Conservation (phyloP, 2,888 invertebrate genomes). For the Bedellia somnulentella region DNA sequence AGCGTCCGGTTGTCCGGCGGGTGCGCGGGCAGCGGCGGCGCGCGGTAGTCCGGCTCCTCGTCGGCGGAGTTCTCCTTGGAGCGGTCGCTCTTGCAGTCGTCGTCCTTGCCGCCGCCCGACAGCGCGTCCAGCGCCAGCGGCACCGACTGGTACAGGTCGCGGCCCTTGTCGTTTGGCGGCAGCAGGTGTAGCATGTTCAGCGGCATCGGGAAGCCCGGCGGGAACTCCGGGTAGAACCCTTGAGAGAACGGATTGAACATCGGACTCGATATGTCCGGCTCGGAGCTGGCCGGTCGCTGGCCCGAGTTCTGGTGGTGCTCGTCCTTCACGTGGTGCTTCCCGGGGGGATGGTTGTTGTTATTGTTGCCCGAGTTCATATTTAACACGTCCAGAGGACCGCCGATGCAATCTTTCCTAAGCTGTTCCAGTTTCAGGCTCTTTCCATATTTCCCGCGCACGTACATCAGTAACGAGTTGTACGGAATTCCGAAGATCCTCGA, state of each 20-base stretch:
- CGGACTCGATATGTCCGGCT: conserved; percentile 67
- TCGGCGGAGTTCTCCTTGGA: conserved; percentile 66
- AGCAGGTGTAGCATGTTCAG: conserved; percentile 83
- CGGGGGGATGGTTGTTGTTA: conserved; percentile 57
- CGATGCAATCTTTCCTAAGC: conserved; percentile 84
- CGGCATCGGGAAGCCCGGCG: conserved; percentile 78
- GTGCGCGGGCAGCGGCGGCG: conserved; percentile 58
- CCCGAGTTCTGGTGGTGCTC: conserved; percentile 40
- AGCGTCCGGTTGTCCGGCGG: conserved; percentile 66
- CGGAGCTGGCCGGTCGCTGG: conserved; percentile 68
- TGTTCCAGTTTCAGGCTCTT: conserved; percentile 88
- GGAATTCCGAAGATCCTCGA: conserved; percentile 89
- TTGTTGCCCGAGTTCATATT: conserved; percentile 64
- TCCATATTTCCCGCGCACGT: conserved; percentile 91
- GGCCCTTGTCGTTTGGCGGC: conserved; percentile 76
- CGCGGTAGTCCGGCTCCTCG: conserved; percentile 48
- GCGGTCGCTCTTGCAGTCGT: conserved; percentile 67
- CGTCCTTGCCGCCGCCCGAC: conserved; percentile 56
- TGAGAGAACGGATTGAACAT: conserved; percentile 78
- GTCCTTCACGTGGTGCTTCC: conserved; percentile 61
- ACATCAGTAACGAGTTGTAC: conserved; percentile 91
- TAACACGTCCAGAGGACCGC: conserved; percentile 78
- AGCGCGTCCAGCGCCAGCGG: conserved; percentile 61
- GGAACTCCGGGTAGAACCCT: conserved; percentile 83
- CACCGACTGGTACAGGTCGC: conserved; percentile 64